Conservation (phyloP, 2,888 invertebrate species). For the Pollenia angustigena region DNA sequence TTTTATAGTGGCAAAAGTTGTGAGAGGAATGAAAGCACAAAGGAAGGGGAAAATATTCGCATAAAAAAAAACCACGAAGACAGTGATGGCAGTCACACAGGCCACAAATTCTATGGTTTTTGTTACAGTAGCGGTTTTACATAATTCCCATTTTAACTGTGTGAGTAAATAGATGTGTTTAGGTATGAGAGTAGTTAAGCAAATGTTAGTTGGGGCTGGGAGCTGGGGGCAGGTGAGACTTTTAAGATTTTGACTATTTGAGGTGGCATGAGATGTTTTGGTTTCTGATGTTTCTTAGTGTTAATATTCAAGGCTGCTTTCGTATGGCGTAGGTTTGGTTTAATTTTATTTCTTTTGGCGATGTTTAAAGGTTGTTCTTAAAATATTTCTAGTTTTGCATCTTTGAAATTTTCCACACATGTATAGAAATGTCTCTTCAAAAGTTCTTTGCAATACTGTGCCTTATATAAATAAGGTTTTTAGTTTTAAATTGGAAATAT, state of each 20-base stretch:
- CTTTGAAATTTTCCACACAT: not conserved
- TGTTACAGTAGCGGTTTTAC: constrained; percentile 33
- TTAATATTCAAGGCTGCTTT: constrained; percentile 19
- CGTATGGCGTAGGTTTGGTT: constrained; percentile 2
- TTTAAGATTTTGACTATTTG: constrained; percentile 1
- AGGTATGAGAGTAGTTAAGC: not conserved
- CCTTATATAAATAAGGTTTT: not conserved
- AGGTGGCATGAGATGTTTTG: not conserved
- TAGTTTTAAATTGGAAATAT: not conserved
- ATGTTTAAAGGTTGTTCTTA: not conserved
- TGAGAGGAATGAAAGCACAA: not conserved
- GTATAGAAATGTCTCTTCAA: not conserved
- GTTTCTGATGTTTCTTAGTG: constrained; percentile 8
- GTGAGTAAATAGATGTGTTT: not conserved
- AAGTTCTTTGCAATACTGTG: not conserved
- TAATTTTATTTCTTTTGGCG: not conserved
- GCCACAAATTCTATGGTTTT: constrained; percentile 60
- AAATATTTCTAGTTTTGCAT: not conserved
- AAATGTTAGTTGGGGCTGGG: not conserved
- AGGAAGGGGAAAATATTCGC: not conserved
- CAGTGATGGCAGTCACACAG: constrained; percentile 73
- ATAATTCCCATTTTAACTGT: not conserved
- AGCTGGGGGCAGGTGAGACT: not conserved
- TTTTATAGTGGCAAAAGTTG: constrained; percentile 22
- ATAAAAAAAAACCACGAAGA: constrained; percentile 51